Evolutionary conservation across 2,797 vertebrate species (phyloP), one percentile per base, ranked within the genome.

Genomic region (Oreonectes daqikongensis): DNA sequence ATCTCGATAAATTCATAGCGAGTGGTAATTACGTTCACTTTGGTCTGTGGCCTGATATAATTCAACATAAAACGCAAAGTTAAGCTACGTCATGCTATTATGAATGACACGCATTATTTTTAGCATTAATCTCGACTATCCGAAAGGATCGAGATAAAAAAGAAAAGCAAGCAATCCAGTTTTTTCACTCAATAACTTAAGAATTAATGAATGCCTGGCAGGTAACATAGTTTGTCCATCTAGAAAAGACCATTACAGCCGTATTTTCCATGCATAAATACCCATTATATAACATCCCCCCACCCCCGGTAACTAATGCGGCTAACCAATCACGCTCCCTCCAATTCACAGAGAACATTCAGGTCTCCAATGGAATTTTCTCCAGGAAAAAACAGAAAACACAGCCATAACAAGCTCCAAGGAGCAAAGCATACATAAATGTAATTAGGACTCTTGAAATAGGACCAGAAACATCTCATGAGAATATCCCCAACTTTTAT

Each of bases 401-500:
- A n/a, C 63, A 57, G 40, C 38, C 69, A 79, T 59, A 59, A 72
- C 61, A 65, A 48, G 61, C 66, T 42, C 72, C 50, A 64, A 63
- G 17, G 55, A 61, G 72, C 26, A 64, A 35, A 63, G 10, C 63
- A 79, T 79, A 74, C 77, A 79, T 79, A 74, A 72, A 79, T 79
- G 77, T 63, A 79, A 60, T 68, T 79, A 44, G 70, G 78, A 74
- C 78, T 73, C n/a, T 50, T 53, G 44, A 69, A 79, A 77, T 72
- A 73, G 66, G 61, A 60, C 40, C 60, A 57, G 60, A 79, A 65
- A 38, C 46, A 24, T 30, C 77, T 72, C 77, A 26, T 26, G 61
- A 72, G 67, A 14, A 70, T 60, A 75, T 38, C 32, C 22, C 18
- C 17, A 30, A 57, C 40, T 69, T 69, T 69, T 61, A 61, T 61